Base-by-base conservation (phyloP, 2,797 vertebrate genomes). In the Forpus xanthops region DNA sequence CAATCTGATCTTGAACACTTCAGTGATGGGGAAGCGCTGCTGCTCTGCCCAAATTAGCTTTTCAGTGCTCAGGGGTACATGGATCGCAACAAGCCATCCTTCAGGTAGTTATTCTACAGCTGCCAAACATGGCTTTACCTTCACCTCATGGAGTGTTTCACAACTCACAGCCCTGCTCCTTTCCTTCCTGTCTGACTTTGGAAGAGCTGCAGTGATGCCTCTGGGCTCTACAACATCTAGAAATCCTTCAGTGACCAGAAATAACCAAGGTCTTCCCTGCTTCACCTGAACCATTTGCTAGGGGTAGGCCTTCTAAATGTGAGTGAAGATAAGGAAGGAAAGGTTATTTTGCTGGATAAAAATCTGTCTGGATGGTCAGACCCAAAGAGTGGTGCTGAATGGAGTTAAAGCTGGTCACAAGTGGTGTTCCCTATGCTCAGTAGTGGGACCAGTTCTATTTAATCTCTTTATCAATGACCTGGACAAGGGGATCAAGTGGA, bases 401-500 rank as follows among this genome's bases (percentile, higher is more conserved):
- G 33, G 55, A 25, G 23, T 35, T 25, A 58, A 58, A 35, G 55
- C 33, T 58, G n/a, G 23, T 35, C 10, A 8, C 23, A 25, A 25
- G n/a, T 58, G 15, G 33, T 35, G n/a, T 8, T 58, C 21, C 9
- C n/a, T 9, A 35, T 35, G n/a, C 55, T 35, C n/a, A 58, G n/a
- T 58, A 58, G 21, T 58, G 21, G 7, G 55, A n/a, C n/a, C 21
- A 58, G n/a, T 58, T 58, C 55, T 58, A 7, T 58, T 58, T 15
- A 35, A 35, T 5, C 9, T 58, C n/a, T 58, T 35, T 11, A 35
- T 58, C n/a, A 58, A 58, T 14, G 7, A 27, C 31, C 14, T 44
- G 27, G 17, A 17, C 0, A 1, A 27, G 17, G 10, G 37, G 20
- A 70, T 61, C 3, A 1, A 42, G 21, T 52, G 27, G 10, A 17